A percentile compares a stretch with the other conserved stretches of the same genome.
These are phyloP conservation scores for Loxodonta africana DNA, from an alignment of 2,113 vertebrate species.

Conservation along the genomic window DNA sequence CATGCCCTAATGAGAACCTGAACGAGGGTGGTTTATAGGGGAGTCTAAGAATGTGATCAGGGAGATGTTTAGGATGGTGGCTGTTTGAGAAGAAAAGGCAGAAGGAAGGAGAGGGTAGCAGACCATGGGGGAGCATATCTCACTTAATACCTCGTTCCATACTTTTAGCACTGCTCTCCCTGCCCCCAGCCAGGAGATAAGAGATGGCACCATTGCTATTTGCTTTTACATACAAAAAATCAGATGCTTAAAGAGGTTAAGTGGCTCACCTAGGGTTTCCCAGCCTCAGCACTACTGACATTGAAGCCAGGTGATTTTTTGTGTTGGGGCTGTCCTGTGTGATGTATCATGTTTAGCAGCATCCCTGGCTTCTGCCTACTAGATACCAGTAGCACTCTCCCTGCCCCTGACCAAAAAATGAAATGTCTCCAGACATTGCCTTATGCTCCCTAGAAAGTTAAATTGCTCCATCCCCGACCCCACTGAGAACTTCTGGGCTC, in stretches of 20 bases:
- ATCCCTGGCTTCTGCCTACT: neutral
- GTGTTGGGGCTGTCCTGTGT: fast-evolving
- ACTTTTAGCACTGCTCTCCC: too few relatives aligned
- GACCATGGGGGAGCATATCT: fast-evolving
- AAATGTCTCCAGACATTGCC: neutral
- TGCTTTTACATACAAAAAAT: fast-evolving
- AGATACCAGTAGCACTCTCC: too few relatives aligned
- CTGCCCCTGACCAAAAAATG: neutral
- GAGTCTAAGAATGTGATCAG: fast-evolving
- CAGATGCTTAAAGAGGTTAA: neutral
- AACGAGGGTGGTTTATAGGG: fast-evolving
- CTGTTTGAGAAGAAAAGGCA: fast-evolving
- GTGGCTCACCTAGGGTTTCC: neutral
- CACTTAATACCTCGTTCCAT: too few relatives aligned
- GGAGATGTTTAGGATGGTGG: fast-evolving
- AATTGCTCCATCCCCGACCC: neutral
- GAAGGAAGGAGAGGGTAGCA: neutral
- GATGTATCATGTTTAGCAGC: fast-evolving
- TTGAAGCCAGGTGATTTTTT: fast-evolving
- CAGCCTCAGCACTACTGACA: fast-evolving
- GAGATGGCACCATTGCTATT: fast-evolving
- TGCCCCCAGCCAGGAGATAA: too few relatives aligned
- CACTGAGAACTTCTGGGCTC: neutral
- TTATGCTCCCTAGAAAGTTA: neutral
- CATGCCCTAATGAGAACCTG: neutral